These are phyloP conservation scores for Oppia nitens DNA, from an alignment of 1,140 invertebrate species.

Conservation along the genomic window DNA sequence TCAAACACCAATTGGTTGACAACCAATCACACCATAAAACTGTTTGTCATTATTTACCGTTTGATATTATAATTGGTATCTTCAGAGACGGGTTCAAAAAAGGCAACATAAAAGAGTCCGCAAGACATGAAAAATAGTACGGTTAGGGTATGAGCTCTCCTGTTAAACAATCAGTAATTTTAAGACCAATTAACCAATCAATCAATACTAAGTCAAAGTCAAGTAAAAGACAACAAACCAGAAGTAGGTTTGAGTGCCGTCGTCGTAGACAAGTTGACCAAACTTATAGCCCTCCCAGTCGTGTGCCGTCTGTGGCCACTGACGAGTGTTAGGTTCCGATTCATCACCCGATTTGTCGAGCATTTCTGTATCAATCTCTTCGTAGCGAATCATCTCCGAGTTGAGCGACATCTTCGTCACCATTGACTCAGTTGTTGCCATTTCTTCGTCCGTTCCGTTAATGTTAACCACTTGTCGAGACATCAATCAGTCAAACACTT, in stretches of 20 bases:
- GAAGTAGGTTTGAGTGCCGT: conserved; percentile 38
- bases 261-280: conserved; percentile 32
- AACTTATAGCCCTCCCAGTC: conserved; percentile 34
- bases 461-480: no score
- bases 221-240: conserved; percentile 31
- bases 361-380: conserved; percentile 4
- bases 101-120: conserved; percentile 34
- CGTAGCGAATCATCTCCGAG: conserved; percentile 11
- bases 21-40: no score
- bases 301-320: conserved; percentile 26
- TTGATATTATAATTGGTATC: conserved; percentile 35
- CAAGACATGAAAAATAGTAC: conserved; percentile 32
- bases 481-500: no score
- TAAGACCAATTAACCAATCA: no score
- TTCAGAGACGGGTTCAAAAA: conserved; percentile 30
- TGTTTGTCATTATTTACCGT: conserved; percentile 30
- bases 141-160: conserved; percentile 37
- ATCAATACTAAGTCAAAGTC: no score
- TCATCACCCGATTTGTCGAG: neutral
- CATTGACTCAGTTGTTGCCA: no score
- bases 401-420: neutral
- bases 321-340: neutral
- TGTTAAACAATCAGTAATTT: no score
- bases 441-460: no score
- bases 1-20: conserved; percentile 6